Evolutionary conservation across 2,113 vertebrate genomes (phyloP), one percentile per base, ranked within the genome.

Genomic region (Bufo gargarizans): DNA sequence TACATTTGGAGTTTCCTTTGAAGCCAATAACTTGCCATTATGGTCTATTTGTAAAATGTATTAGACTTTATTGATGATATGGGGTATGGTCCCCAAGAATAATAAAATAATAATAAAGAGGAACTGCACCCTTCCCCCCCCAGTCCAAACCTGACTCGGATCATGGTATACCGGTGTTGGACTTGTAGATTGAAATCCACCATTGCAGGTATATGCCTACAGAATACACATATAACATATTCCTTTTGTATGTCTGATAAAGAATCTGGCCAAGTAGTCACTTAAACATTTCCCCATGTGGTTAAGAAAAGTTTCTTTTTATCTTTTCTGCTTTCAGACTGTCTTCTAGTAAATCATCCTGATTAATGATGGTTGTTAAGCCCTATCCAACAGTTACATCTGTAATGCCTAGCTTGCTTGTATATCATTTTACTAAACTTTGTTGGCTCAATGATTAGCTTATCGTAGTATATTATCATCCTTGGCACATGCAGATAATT

Each of bases 341-440:
- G 61, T 22, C 45, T n/a, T 4, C 3, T 83, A 33, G 45, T 67
- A 83, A 83, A 83, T 83, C 47, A 69, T 83, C 47, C 43, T 53
- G 61, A 83, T 82, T 69, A 20, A 83, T 67, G 81, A 53, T 16
- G 45, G 10, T 17, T 83, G 47, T 49, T 67, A 69, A 69, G 19
- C 81, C 22, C 3, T 11, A 56, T 19, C 8, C 81, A 5, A 63
- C 49, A 58, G 49, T 74, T 85, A 74, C 65, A 85, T 56, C 81
- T 83, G 83, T 74, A 43, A 45, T 56, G 33, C 58, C 49, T 56
- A 50, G 58, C 61, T 85, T 13, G 7, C 43, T 13, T 69, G 49
- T 83, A 69, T 67, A 67, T 69, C 45, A 53, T 69, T 83, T 67
- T 83, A 67, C 63, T 69, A 50, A 16, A 61, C 61, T 16, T 69